These are phyloP conservation scores for Crotalus tigris DNA, from an alignment of 2,113 vertebrate genomes.

Conservation along the genomic window DNA sequence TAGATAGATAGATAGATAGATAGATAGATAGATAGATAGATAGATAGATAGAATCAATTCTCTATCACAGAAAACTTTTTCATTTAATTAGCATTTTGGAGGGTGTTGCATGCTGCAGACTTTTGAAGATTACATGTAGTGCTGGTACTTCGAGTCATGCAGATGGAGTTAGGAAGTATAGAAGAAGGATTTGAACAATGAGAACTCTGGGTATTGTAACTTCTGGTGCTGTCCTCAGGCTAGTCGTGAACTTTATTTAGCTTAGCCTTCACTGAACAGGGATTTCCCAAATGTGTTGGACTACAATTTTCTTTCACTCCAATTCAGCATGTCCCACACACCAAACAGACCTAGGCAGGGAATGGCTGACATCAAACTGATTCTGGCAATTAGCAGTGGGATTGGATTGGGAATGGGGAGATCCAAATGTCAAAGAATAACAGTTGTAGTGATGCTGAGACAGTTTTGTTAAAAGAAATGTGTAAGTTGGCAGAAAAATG, in stretches of 20 bases:
- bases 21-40: too few relatives aligned
- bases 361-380: neutral
- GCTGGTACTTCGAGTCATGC: neutral
- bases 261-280: neutral
- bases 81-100: neutral
- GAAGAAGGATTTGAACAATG: neutral
- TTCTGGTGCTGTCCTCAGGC: neutral
- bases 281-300: neutral
- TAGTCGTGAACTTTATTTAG: neutral
- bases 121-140: neutral
- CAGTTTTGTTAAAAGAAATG: neutral
- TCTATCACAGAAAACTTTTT: neutral
- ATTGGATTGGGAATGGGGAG: neutral
- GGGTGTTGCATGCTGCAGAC: neutral
- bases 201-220: neutral
- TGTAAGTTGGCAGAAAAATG: neutral
- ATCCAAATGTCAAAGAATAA: neutral
- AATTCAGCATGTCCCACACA: neutral
- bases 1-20: fast-evolving
- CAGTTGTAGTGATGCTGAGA: neutral
- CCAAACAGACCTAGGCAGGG: neutral
- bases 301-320: neutral
- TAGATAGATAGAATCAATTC: neutral
- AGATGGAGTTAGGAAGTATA: neutral
- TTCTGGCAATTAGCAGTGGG: neutral